Evolutionary conservation across 1,140 invertebrate species (phyloP), one percentile per base, ranked within the genome.

Genomic region (Drosophila repletoides): DNA sequence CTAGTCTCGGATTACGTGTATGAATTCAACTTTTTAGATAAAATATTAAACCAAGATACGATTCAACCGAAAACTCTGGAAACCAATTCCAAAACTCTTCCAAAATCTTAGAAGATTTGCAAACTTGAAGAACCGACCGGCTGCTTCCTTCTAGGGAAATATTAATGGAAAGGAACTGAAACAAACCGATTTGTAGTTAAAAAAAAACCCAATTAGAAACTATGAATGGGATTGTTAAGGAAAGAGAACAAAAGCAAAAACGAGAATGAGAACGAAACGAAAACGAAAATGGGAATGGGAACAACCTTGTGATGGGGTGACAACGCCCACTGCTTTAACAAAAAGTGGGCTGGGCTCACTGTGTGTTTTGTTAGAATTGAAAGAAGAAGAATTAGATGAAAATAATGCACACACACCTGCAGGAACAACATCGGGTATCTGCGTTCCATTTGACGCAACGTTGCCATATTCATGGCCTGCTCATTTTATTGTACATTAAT

Each of bases 281-380:
- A 17, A 46, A 21, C 45, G 45, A 48, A 26, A 21, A 46, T 38
- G 58, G 28, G 33, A 22, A 33, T 24, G 22, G 10, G 38, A 29
- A 41, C 24, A 46, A 56, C 53, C 66, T 72, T 65, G 61, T 69
- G 26, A 40, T 22, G 31, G 19, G 61, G 29, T 77, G 74, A 69
- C 75, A 79, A 77, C 75, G 64, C 75, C 75, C 69, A 72, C 63
- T 63, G 55, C 64, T 68, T 51, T 68, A 45, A 63, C 41, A 59
- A 77, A 49, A 59, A 64, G 74, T 74, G 76, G 75, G 70, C 48
- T 72, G 3, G 3, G 7, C 26, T 55, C 52, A 17, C 14, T 24
- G 72, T 28, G 52, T 64, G 28, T 61, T 19, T 59, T 43, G 58
- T 61, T 76, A 66, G 53, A 77, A 76, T 45, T 48, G n/a, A n/a